Base-by-base conservation (phyloP, 2,113 vertebrate genomes). In the Centrocercus urophasianus region DNA sequence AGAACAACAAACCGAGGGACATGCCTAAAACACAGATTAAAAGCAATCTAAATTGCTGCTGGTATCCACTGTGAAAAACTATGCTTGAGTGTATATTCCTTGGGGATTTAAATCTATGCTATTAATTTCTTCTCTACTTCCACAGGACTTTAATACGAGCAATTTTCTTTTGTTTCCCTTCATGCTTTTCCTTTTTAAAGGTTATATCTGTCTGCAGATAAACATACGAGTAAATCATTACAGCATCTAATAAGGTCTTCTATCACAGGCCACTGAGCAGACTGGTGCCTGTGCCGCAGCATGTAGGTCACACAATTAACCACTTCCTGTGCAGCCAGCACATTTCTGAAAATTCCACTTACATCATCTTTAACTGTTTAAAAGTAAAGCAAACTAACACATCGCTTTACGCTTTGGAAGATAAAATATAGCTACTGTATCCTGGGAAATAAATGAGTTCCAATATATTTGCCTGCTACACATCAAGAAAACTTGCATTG, bases 231-330 rank as follows among this genome's bases (percentile, higher is more conserved):
- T 86, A 96, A 78, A 90, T 93, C 89, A 85, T 73, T 94, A 81
- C 52, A 78, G 67, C 84, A 94, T 93, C 94, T 94, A 97, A 85
- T 87, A 93, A 93, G 86, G 63, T 32, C 47, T 93, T 95, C 95
- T 59, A 89, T 86, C 90, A 94, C 87, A 92, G 94, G 83, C 81
- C 90, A 84, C 95, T 93, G 88, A 95, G 73, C 94, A 94, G 73
- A 77, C 47, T 56, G 80, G 57, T 93, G 83, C 36, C 61, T 7
- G 16, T 89, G 65, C 93, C 22, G 72, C 69, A 82, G 75, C 93
- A 97, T 93, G 90, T 89, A 96, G 96, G 89, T 91, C 95, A 96
- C 48, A 43, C 63, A 92, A 94, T 95, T 93, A 97, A 96, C 88
- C 2, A 7, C 83, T 96, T 91, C 79, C 87, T 76, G 80, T 47